A percentile compares a stretch with the other conserved stretches of the same genome.
These are phyloP conservation scores for Doryteuthis pealeii DNA, from an alignment of 1,140 invertebrate species.

Conservation along the genomic window DNA sequence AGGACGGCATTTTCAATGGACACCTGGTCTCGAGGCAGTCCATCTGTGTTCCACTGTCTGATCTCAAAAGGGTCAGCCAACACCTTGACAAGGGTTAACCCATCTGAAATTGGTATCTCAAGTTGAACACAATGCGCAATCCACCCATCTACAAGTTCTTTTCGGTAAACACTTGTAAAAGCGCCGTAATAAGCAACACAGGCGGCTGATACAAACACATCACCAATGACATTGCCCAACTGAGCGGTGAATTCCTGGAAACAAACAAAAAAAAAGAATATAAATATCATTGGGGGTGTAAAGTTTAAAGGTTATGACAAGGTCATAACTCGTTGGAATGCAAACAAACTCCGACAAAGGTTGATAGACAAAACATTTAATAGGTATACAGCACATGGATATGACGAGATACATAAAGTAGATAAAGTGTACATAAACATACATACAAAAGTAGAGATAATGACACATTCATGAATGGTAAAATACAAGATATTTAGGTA, in stretches of 20 bases:
- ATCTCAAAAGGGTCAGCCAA: slow-evolving; percentile 83
- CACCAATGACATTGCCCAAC: slow-evolving; percentile 59
- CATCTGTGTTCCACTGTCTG: slow-evolving; percentile 79
- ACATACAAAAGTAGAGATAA: no score
- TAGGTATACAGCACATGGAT: no score
- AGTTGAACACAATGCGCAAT: slow-evolving; percentile 48
- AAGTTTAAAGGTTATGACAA: no score
- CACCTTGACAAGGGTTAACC: slow-evolving; percentile 70
- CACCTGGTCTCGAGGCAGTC: slow-evolving; percentile 78
- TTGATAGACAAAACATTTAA: no score
- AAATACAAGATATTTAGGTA: no score
- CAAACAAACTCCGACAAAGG: no score
- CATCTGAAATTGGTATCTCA: slow-evolving; percentile 56
- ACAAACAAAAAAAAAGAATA: slow-evolving; percentile 6
- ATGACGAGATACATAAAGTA: no score
- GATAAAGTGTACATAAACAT: no score
- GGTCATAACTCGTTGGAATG: no score
- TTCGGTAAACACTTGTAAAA: slow-evolving; percentile 56
- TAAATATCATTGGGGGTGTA: no score
- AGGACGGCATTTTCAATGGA: slow-evolving; percentile 87
- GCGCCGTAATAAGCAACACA: slow-evolving; percentile 62
- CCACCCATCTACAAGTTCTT: slow-evolving; percentile 47
- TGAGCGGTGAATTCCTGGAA: slow-evolving; percentile 53
- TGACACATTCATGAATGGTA: no score
- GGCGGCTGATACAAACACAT: slow-evolving; percentile 61